Conservation (phyloP, 2,888 invertebrate species). For the Hypomecis punctinalis region DNA sequence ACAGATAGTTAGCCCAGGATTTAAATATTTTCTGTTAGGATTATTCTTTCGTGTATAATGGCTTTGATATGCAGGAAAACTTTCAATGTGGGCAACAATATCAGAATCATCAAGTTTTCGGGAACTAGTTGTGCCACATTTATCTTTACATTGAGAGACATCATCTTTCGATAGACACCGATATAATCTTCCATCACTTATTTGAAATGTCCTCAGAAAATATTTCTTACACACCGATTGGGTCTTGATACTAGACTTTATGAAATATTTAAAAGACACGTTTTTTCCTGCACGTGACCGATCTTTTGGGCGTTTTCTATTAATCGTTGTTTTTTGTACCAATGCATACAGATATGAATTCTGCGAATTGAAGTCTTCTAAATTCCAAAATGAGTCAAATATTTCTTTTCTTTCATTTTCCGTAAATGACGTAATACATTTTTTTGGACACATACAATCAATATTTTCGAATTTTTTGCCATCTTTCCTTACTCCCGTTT, state of each 20-base stretch:
- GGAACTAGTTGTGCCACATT: slow-evolving; percentile 41
- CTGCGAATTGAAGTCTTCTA: slow-evolving; percentile 40
- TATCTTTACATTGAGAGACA: slow-evolving; percentile 39
- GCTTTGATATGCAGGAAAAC: slow-evolving; percentile 47
- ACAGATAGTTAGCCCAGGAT: slow-evolving; percentile 35
- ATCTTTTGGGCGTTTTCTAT: slow-evolving; percentile 43
- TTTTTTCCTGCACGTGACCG: slow-evolving; percentile 29
- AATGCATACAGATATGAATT: slow-evolving; percentile 42
- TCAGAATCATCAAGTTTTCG: slow-evolving; percentile 40
- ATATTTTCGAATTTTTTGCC: slow-evolving; percentile 24
- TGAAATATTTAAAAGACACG: slow-evolving; percentile 17
- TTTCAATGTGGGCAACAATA: slow-evolving; percentile 37
- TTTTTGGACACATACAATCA: slow-evolving; percentile 22
- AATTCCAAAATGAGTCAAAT: slow-evolving; percentile 29
- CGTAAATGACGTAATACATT: slow-evolving; percentile 16
- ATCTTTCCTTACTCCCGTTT: slow-evolving; percentile 30
- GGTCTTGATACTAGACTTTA: slow-evolving; percentile 27
- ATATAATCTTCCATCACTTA: slow-evolving; percentile 39
- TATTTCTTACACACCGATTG: slow-evolving; percentile 32
- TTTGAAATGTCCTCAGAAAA: slow-evolving; percentile 32
- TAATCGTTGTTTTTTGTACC: slow-evolving; percentile 34
- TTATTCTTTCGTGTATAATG: slow-evolving; percentile 45
- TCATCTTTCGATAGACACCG: slow-evolving; percentile 36
- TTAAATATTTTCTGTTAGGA: slow-evolving; percentile 45
- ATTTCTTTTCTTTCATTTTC: slow-evolving; percentile 36